phyloP scores from a whole-genome alignment of 2,113 vertebrate genomes.

The Malurus alboscapulatus region DNA sequence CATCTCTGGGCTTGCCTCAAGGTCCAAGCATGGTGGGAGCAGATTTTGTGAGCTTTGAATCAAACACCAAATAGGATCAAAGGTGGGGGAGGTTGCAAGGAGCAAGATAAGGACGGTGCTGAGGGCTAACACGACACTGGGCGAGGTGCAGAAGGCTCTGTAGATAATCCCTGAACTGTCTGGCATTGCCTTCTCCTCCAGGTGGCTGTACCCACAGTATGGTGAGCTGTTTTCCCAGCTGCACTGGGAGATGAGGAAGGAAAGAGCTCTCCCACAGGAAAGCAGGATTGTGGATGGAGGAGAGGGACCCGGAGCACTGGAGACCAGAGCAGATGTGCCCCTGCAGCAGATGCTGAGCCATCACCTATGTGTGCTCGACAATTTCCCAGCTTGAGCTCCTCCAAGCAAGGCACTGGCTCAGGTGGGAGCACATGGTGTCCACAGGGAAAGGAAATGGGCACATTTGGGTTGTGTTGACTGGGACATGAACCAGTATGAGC shows the following conservation, averaged over 20 bases:
- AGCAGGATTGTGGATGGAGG: neutral
- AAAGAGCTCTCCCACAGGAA: neutral
- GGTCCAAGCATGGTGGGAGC: neutral
- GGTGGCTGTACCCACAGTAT: neutral
- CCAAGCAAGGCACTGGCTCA: neutral
- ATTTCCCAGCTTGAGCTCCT: neutral
- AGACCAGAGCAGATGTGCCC: neutral
- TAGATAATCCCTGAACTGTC: neutral
- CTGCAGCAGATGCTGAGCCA: neutral
- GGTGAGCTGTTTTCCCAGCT: neutral
- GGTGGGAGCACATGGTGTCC: neutral
- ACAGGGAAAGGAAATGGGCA: neutral
- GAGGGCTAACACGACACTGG: neutral
- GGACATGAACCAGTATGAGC: neutral
- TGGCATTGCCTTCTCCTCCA: neutral
- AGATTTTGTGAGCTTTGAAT: neutral
- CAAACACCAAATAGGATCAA: neutral
- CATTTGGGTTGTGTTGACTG: neutral
- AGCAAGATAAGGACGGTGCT: neutral
- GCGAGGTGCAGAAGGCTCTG: neutral
- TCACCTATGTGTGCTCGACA: neutral
- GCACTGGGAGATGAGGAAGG: neutral
- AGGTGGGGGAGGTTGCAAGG: neutral
- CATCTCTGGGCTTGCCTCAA: neutral
- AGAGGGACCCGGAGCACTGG: neutral